Conservation (phyloP, 2,797 vertebrate species). For the Triplophysa bombifrons region DNA sequence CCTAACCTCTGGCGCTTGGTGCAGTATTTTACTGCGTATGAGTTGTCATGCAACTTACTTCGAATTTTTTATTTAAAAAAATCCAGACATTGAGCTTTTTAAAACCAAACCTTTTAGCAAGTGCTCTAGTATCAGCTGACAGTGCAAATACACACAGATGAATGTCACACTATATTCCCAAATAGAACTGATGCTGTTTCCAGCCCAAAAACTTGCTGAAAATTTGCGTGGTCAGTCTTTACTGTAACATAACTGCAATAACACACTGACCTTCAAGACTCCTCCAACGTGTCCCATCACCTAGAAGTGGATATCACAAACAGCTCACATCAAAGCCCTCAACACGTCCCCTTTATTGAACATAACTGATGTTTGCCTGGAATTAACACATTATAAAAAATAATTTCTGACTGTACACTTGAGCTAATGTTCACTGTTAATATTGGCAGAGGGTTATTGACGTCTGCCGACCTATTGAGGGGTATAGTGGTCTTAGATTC, state of each 20-base stretch:
- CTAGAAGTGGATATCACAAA: conserved; percentile 64
- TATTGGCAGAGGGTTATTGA: conserved; percentile 66
- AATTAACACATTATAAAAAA: conserved; percentile 72
- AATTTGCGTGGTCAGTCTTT: conserved; percentile 41
- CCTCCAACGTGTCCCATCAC: conserved; percentile 5
- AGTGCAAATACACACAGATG: conserved; percentile 56
- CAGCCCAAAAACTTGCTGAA: conserved; percentile 37
- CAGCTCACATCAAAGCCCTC: conserved; percentile 70
- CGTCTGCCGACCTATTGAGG: conserved; percentile 67
- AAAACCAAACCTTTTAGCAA: conserved; percentile 59
- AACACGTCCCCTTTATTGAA: conserved; percentile 60
- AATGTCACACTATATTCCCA: conserved; percentile 60
- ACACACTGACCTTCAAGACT: background rate
- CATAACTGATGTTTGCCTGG: conserved; percentile 64
- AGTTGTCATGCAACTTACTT: conserved; percentile 67
- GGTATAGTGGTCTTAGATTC: conserved; percentile 68
- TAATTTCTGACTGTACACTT: conserved; percentile 66
- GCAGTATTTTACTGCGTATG: conserved; percentile 62
- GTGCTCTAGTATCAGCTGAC: conserved; percentile 61
- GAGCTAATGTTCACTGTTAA: conserved; percentile 68
- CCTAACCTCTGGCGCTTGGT: conserved; percentile 38
- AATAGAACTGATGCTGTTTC: conserved; percentile 51
- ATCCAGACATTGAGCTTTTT: conserved; percentile 61
- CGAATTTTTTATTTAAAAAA: conserved; percentile 68
- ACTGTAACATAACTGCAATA: conserved; percentile 41